These are phyloP conservation scores for Rhynchonycteris naso DNA, from an alignment of 2,797 vertebrate genomes.

Conservation along the genomic window DNA sequence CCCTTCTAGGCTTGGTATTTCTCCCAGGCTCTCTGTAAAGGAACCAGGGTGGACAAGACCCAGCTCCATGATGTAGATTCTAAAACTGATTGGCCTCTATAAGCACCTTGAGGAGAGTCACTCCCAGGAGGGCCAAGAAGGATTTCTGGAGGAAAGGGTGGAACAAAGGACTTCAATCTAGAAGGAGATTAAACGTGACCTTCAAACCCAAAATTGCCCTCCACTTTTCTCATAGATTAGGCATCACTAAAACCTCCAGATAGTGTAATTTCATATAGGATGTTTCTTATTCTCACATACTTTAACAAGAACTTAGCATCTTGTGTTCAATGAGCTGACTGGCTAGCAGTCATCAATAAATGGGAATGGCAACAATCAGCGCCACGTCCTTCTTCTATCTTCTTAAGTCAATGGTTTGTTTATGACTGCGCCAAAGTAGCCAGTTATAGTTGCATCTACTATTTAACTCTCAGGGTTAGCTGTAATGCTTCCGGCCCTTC, in stretches of 20 bases:
- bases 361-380: neutral
- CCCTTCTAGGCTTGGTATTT: neutral
- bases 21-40: conserved; percentile 21
- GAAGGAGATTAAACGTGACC: conserved; percentile 50
- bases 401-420: neutral
- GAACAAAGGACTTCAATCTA: conserved; percentile 75
- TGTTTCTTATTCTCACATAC: neutral
- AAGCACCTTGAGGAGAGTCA: conserved; percentile 65
- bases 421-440: neutral
- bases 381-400: neutral
- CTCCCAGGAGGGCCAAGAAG: conserved; percentile 70
- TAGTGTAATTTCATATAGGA: neutral
- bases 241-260: neutral
- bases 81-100: neutral
- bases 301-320: neutral
- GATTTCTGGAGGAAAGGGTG: conserved; percentile 67
- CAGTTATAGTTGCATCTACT: neutral
- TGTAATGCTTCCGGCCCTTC: neutral
- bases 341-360: neutral
- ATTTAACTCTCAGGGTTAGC: neutral
- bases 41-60: neutral
- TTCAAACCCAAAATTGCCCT: conserved; percentile 9
- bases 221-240: neutral
- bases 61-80: neutral
- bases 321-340: neutral